Evolutionary conservation across 2,797 vertebrate species (phyloP).

Genomic region (Psittacula echo): DNA sequence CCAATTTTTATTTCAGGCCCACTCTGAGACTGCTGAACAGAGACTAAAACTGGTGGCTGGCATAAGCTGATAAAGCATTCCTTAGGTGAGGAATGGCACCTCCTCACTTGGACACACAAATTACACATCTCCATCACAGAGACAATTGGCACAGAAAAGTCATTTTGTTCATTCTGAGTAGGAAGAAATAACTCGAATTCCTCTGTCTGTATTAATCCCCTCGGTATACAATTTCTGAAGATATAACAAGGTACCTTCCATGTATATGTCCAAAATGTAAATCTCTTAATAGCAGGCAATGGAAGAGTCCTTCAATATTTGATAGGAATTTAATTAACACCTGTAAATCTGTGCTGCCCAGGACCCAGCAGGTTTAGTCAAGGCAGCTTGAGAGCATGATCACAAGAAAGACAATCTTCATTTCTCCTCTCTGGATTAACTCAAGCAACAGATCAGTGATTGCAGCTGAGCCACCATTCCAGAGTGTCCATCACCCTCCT

Average conservation of each 20-base stretch:
- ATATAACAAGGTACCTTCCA: background rate
- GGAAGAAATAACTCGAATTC: background rate
- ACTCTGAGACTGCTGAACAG: background rate
- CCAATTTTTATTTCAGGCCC: background rate
- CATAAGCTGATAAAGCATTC: background rate
- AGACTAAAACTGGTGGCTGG: background rate
- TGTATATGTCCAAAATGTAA: background rate
- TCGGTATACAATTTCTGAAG: background rate
- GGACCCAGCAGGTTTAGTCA: background rate
- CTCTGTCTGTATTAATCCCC: background rate
- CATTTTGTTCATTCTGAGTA: background rate
- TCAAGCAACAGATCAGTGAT: background rate
- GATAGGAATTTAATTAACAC: background rate
- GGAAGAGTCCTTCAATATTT: background rate
- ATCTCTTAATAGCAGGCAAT: background rate
- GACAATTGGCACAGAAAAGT: background rate
- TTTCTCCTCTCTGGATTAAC: background rate
- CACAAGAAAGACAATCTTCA: slow-evolving; percentile 24
- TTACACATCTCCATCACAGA: background rate
- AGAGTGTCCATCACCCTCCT: background rate
- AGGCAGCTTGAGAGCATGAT: background rate
- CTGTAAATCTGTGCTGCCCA: background rate
- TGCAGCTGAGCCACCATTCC: background rate
- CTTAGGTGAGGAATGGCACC: background rate
- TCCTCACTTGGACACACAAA: background rate